These are phyloP conservation scores for Caranx ignobilis DNA, from an alignment of 2,113 vertebrate species.

Conservation along the genomic window DNA sequence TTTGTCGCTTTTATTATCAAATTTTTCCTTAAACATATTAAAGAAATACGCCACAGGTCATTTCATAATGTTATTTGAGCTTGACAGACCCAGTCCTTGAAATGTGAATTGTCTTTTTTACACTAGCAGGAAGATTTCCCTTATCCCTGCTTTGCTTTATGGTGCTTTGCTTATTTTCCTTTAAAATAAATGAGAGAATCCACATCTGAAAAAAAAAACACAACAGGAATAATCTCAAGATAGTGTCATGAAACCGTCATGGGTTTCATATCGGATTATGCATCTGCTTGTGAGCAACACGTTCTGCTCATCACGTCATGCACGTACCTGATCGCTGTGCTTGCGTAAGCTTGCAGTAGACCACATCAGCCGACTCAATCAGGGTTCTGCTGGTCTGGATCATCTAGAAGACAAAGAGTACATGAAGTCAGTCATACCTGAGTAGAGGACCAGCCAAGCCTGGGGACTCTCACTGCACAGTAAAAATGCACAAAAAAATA, in stretches of 20 bases:
- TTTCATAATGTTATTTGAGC: background rate
- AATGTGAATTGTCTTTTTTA: background rate
- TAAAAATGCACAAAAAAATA: background rate
- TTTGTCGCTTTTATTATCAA: background rate
- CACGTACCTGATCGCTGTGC: slow-evolving; percentile 89
- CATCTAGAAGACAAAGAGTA: slow-evolving; percentile 82
- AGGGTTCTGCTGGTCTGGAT: slow-evolving; percentile 93
- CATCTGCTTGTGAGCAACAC: background rate
- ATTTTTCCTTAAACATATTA: background rate
- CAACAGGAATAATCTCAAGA: background rate
- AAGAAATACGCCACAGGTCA: slow-evolving; percentile 2
- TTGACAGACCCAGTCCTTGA: background rate
- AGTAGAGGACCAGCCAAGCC: background rate
- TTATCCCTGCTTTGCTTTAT: background rate
- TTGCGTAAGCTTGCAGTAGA: slow-evolving; percentile 91
- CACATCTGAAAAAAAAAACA: background rate
- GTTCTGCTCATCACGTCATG: background rate
- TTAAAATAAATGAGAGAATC: background rate
- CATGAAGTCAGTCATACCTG: background rate
- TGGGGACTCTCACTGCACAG: background rate
- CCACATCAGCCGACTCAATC: slow-evolving; percentile 90
- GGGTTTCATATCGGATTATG: background rate
- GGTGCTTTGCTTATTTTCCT: background rate
- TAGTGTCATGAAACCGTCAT: background rate
- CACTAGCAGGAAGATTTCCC: background rate